Percentiles rank a stretch among this genome's conserved stretches.
These are phyloP conservation scores for Cryptomyrus ogoouensis DNA, from an alignment of 2,113 vertebrate genomes.

Conservation along the genomic window DNA sequence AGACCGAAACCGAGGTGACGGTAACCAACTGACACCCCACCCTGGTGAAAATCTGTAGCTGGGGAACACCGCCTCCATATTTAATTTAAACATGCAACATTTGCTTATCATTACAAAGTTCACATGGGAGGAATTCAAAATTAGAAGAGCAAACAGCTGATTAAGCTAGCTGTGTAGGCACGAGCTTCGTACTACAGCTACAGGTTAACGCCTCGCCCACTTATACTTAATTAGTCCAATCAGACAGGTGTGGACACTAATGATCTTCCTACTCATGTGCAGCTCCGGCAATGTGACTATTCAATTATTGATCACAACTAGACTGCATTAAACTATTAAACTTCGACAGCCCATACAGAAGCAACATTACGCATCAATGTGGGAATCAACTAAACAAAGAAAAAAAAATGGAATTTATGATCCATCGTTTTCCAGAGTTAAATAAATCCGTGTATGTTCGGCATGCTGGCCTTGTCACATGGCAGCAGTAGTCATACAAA, in stretches of 20 bases:
- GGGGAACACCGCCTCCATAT: neutral
- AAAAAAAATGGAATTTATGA: neutral
- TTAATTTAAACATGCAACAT: neutral
- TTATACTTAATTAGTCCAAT: neutral
- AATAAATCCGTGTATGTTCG: neutral
- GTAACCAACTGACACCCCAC: neutral
- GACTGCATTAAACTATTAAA: neutral
- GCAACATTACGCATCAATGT: neutral
- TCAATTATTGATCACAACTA: neutral
- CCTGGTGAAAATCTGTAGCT: neutral
- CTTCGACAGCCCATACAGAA: neutral
- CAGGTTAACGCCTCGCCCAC: neutral
- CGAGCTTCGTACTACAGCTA: neutral
- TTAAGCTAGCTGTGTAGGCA: neutral
- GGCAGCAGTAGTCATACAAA: neutral
- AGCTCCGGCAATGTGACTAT: neutral
- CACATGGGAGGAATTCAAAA: neutral
- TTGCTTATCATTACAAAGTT: neutral
- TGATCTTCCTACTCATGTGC: neutral
- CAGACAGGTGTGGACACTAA: neutral
- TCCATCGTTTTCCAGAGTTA: neutral
- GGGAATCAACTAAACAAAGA: neutral
- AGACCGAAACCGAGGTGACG: neutral
- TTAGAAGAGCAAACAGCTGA: neutral
- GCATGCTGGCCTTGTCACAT: neutral